Evolutionary conservation across 2,888 invertebrate genomes (phyloP).

Genomic region (Matsumyia berberina): DNA sequence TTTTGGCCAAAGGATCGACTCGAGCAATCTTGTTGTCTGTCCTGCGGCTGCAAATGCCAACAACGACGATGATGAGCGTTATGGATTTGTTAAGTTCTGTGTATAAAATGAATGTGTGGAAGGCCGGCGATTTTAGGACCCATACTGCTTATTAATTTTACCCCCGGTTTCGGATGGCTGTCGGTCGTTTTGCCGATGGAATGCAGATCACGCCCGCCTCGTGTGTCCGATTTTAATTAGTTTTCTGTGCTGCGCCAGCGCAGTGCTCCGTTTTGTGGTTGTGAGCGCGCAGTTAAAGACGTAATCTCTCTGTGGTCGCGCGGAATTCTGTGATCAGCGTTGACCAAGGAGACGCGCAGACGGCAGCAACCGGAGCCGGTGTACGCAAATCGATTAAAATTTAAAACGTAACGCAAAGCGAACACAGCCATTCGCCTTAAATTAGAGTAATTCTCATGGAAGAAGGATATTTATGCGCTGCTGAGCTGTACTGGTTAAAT

Average conservation of each 20-base stretch:
- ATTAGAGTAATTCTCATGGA: constrained; percentile 84
- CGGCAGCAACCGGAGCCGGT: constrained; percentile 71
- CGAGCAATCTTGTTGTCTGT: constrained; percentile 83
- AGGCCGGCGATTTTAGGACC: constrained; percentile 58
- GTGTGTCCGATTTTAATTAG: constrained; percentile 76
- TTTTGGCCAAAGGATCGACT: constrained; percentile 51
- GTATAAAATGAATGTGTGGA: background rate
- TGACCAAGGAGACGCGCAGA: constrained; percentile 26
- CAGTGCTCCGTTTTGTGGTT: constrained; percentile 58
- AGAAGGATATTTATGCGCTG: constrained; percentile 77
- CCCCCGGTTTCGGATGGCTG: constrained; percentile 55
- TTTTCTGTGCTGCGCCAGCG: constrained; percentile 61
- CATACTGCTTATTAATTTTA: constrained; percentile 75
- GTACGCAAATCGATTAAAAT: constrained; percentile 84
- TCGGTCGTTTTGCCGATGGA: constrained; percentile 65
- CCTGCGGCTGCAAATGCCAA: constrained; percentile 82
- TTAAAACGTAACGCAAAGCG: constrained; percentile 77
- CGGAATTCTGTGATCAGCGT: constrained; percentile 44
- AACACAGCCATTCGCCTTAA: constrained; percentile 83
- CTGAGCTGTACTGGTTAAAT: constrained; percentile 72
- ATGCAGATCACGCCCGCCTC: constrained; percentile 77
- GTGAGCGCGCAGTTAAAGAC: constrained; percentile 42
- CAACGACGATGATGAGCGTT: constrained; percentile 80
- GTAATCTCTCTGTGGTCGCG: constrained; percentile 41
- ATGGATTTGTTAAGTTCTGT: constrained; percentile 80